phyloP scores from a whole-genome alignment of 2,797 vertebrate genomes.

The Mallotus villosus region DNA sequence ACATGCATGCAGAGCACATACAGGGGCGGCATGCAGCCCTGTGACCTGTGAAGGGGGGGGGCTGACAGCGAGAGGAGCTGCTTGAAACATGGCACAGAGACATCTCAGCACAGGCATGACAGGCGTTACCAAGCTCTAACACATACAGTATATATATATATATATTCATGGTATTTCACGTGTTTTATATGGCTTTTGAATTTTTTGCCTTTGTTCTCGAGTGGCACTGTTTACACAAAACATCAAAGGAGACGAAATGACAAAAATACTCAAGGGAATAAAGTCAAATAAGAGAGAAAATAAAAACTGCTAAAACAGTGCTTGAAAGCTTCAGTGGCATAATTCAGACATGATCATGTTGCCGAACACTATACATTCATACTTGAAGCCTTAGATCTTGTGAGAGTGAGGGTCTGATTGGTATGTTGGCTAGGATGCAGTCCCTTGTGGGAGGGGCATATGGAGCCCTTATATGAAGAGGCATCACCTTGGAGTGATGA shows the following conservation, averaged over 20 bases:
- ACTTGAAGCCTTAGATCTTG: constrained; percentile 19
- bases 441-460: constrained; percentile 9
- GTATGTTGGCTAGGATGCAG: constrained; percentile 2
- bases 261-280: too few species aligned
- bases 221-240: background rate
- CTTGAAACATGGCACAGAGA: constrained; percentile 1
- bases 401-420: constrained; percentile 8
- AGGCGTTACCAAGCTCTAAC: constrained; percentile 27
- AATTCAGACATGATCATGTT: constrained; percentile 12
- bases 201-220: background rate
- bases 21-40: constrained; percentile 61
- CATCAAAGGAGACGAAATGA: background rate
- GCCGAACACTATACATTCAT: constrained; percentile 15
- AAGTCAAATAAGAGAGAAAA: background rate
- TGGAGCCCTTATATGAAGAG: constrained; percentile 13
- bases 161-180: background rate
- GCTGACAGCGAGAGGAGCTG: background rate
- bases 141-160: constrained; percentile 1
- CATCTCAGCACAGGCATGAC: constrained; percentile 33
- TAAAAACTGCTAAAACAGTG: background rate
- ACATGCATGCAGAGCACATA: constrained; percentile 59
- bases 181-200: background rate
- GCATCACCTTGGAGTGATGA: constrained; percentile 27
- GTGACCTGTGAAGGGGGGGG: constrained; percentile 11
- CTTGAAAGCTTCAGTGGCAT: background rate